Conservation (phyloP, 2,888 invertebrate species). For the Erpobdella octoculata region DNA sequence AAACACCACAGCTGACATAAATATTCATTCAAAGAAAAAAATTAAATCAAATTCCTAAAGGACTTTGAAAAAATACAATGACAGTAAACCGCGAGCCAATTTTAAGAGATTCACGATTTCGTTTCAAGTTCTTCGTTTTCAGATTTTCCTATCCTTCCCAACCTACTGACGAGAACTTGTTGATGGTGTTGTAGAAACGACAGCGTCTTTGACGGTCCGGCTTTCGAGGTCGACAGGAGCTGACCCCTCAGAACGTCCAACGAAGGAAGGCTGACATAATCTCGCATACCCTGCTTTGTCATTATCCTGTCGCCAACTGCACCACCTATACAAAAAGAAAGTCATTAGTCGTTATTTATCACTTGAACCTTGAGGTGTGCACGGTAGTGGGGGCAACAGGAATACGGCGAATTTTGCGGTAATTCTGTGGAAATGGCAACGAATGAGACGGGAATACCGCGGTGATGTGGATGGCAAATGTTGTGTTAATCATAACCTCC, state of each 20-base stretch:
- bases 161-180: conserved; percentile 27
- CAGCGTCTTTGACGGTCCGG: conserved; percentile 19
- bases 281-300: conserved; percentile 28
- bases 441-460: background rate
- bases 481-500: too few species aligned
- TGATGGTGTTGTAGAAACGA: conserved; percentile 30
- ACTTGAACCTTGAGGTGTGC: too few species aligned
- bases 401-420: background rate
- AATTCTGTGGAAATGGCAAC: background rate
- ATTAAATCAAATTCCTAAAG: too few species aligned
- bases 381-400: background rate
- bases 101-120: too few species aligned
- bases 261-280: conserved; percentile 27
- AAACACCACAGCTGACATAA: too few species aligned
- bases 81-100: too few species aligned
- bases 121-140: background rate
- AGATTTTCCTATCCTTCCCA: conserved; percentile 25
- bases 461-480: too few species aligned
- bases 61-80: too few species aligned
- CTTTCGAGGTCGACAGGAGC: conserved; percentile 25
- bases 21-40: too few species aligned
- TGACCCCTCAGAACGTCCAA: conserved; percentile 28
- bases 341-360: too few species aligned
- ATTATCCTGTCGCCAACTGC: conserved; percentile 31
- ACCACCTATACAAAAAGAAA: conserved; percentile 31